Evolutionary conservation across 2,113 vertebrate genomes (phyloP), one percentile per base, ranked within the genome.

Genomic region (Clinocottus analis): DNA sequence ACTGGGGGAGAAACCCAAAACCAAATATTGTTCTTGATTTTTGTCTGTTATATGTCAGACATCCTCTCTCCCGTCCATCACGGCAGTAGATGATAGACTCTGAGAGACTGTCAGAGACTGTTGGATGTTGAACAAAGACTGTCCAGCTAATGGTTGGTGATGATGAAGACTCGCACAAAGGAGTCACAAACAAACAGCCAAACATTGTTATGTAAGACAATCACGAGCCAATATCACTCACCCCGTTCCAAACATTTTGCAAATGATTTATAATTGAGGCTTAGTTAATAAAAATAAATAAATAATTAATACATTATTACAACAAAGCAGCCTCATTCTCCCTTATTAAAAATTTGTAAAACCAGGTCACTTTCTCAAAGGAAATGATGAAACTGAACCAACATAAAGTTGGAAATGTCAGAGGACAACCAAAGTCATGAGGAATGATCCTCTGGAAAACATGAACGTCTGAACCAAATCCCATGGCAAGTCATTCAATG

Each of bases 71-170:
- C 19, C 1, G 0, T 14, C 14, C 21, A 49, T 41, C 12, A 0
- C 9, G 19, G n/a, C n/a, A 37, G 21, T 31, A 37, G n/a, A 63
- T 27, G 51, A 66, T 29, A 68, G 41, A 33, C 33, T 5, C 33
- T 33, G 33, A 33, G 33, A 33, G 4, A 33, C 27, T 58, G 31
- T 51, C 23, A 29, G 49, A 47, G 41, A 71, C 29, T 39, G 29
- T 39, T 62, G 16, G 17, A 55, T 41, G 45, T 55, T 45, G n/a
- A 31, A 64, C 65, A 64, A 75, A 75, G 66, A 59, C 17, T 31
- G 6, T 76, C 60, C 31, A 60, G 66, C 43, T 72, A 60, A 82
- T 72, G 66, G 60, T 49, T 65, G 31, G 49, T 76, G 59, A 49
- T 51, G 60, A 71, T 45, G n/a, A 47, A 19, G 13, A 73, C 71